These are phyloP conservation scores for Dicrurus megarhynchus DNA, from an alignment of 2,113 vertebrate species.

Conservation along the genomic window DNA sequence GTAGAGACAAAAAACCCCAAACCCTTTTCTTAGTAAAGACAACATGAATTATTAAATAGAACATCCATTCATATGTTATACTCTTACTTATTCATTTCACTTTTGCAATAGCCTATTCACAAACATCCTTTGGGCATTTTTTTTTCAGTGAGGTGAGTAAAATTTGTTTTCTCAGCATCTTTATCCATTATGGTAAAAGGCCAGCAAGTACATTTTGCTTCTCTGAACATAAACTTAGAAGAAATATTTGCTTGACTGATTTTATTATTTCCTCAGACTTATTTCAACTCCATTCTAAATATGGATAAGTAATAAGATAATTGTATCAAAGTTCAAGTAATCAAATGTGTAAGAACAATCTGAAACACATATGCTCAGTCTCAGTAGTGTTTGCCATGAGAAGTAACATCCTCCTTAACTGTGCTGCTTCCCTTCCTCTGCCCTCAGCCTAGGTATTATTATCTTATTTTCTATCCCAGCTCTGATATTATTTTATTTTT, in stretches of 20 bases:
- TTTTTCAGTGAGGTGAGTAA: not conserved
- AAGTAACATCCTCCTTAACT: not conserved
- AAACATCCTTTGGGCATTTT: not conserved
- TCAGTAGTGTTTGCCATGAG: not conserved
- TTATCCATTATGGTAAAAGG: not conserved
- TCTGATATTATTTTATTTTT: not conserved
- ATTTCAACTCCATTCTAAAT: not conserved
- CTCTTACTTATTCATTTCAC: conserved; percentile 2
- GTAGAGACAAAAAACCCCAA: not conserved
- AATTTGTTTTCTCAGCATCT: not conserved
- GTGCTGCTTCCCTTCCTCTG: not conserved
- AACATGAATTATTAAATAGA: conserved; percentile 29
- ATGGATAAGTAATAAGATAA: conserved; percentile 24
- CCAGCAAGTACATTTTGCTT: not conserved
- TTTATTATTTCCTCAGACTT: conserved; percentile 8
- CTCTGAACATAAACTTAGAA: not conserved
- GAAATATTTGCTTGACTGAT: conserved; percentile 13
- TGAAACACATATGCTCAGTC: not conserved
- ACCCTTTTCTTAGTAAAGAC: not conserved
- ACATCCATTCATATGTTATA: not conserved
- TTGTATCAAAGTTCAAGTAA: conserved; percentile 10
- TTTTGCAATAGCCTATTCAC: not conserved
- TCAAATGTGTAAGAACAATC: not conserved
- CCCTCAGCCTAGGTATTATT: not conserved
- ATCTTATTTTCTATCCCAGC: not conserved